phyloP scores from a whole-genome alignment of 1,140 invertebrate species.

The Sarcophaga peregrina region DNA sequence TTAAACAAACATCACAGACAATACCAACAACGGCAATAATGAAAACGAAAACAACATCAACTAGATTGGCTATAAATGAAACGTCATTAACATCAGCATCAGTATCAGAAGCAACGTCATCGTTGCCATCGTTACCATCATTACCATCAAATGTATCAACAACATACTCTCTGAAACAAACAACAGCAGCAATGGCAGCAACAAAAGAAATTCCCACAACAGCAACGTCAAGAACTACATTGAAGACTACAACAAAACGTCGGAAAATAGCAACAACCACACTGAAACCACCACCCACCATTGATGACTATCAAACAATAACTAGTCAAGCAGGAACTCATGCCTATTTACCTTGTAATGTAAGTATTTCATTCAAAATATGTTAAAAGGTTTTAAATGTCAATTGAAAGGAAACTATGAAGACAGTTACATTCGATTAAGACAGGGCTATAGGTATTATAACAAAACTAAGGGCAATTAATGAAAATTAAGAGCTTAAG shows the following conservation, averaged over 20 bases:
- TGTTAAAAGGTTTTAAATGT: no score
- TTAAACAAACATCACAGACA: background rate
- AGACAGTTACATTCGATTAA: no score
- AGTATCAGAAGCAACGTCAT: background rate
- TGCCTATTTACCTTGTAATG: slow-evolving; percentile 87
- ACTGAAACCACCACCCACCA: slow-evolving; percentile 59
- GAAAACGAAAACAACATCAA: slow-evolving; percentile 12
- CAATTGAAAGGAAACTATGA: no score
- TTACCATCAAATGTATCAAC: slow-evolving; percentile 4
- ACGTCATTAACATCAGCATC: background rate
- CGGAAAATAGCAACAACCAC: slow-evolving; percentile 55
- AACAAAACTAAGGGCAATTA: no score
- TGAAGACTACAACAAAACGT: slow-evolving; percentile 43
- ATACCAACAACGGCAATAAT: background rate
- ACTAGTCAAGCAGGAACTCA: slow-evolving; percentile 87
- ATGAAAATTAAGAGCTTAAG: no score
- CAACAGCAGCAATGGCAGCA: slow-evolving; percentile 26
- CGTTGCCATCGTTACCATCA: background rate
- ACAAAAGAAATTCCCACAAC: slow-evolving; percentile 29
- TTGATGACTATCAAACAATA: slow-evolving; percentile 73
- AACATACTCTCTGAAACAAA: slow-evolving; percentile 15
- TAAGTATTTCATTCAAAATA: slow-evolving; percentile 62
- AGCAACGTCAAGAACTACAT: slow-evolving; percentile 44
- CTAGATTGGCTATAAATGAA: background rate
- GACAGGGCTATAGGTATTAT: no score